phyloP scores from a whole-genome alignment of 2,113 vertebrate genomes.

The Plotosus lineatus region DNA sequence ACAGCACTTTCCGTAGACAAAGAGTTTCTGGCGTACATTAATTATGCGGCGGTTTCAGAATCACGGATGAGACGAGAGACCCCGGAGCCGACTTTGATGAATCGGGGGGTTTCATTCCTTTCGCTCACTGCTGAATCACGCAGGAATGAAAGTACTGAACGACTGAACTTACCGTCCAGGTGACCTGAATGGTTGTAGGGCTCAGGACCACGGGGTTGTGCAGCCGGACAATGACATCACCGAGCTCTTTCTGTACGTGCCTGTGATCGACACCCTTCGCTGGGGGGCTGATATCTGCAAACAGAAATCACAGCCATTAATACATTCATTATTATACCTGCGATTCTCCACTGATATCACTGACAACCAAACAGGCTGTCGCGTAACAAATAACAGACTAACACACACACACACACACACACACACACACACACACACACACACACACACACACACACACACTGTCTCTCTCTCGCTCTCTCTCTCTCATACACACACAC shows the following conservation, averaged over 20 bases:
- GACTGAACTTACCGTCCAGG: conserved; percentile 87
- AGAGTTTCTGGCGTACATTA: conserved; percentile 9
- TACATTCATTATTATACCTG: background rate
- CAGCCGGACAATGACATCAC: conserved; percentile 90
- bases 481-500: too few species aligned
- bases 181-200: conserved; percentile 91
- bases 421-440: too few species aligned
- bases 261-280: conserved; percentile 97
- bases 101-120: background rate
- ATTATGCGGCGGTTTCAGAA: conserved; percentile 15
- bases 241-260: conserved; percentile 97
- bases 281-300: conserved; percentile 93
- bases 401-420: too few species aligned
- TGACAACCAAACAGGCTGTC: background rate
- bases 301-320: background rate
- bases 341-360: background rate
- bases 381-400: background rate
- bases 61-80: background rate
- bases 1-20: conserved; percentile 18
- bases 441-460: too few species aligned
- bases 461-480: too few species aligned
- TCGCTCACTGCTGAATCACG: background rate
- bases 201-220: conserved; percentile 92
- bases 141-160: background rate
- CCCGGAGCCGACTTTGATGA: background rate